phyloP scores from a whole-genome alignment of 2,797 vertebrate species.

The Tapera naevia region DNA sequence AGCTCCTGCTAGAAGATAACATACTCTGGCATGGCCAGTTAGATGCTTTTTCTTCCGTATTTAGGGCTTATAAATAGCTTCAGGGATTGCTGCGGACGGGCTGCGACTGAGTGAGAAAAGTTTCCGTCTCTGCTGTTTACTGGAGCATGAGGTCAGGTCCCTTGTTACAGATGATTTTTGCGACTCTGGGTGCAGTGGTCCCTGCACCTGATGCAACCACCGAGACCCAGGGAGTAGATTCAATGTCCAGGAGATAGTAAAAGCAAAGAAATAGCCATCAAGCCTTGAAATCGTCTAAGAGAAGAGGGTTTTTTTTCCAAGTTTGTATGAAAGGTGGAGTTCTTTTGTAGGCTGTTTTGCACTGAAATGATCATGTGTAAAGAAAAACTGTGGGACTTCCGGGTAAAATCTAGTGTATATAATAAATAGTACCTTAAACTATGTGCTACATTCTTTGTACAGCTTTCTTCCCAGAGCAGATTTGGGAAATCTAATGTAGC shows the following conservation, averaged over 20 bases:
- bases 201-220: accelerated
- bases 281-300: neutral
- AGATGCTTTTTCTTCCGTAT: neutral
- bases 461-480: neutral
- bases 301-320: neutral
- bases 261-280: neutral
- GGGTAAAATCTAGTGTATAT: neutral
- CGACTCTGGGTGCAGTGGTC: neutral
- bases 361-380: neutral
- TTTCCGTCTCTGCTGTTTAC: neutral
- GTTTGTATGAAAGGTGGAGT: neutral
- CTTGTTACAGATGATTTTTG: neutral
- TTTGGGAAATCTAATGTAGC: neutral
- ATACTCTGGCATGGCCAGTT: neutral
- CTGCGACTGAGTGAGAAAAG: too few species aligned
- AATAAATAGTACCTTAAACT: neutral
- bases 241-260: neutral
- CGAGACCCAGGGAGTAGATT: neutral
- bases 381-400: neutral
- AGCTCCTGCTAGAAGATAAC: neutral
- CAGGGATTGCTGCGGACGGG: neutral
- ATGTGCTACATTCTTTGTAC: neutral
- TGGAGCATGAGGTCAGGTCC: neutral
- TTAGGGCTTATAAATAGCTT: neutral
- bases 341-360: neutral